phyloP scores from a whole-genome alignment of 2,797 vertebrate genomes.

The Myotis findleyi region DNA sequence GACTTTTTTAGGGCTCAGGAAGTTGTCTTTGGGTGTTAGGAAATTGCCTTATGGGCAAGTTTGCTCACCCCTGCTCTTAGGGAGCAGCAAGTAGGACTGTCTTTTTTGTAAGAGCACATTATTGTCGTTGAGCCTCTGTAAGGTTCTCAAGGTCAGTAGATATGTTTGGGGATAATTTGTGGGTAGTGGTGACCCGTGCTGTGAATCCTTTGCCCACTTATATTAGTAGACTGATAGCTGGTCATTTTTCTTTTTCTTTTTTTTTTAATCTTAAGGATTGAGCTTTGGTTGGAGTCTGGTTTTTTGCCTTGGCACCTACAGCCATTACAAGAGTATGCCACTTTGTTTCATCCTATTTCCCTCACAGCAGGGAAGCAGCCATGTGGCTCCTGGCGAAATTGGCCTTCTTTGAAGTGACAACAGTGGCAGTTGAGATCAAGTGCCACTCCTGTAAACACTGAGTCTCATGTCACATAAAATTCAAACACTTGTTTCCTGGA shows the following conservation, averaged over 20 bases:
- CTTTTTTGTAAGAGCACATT: neutral
- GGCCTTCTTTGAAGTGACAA: neutral
- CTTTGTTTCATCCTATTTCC: neutral
- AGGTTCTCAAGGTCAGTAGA: neutral
- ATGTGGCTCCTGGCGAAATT: neutral
- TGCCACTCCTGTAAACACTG: neutral
- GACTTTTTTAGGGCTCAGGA: neutral
- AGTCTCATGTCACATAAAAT: neutral
- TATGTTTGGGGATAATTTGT: neutral
- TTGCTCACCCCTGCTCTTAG: neutral
- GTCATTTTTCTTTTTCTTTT: neutral
- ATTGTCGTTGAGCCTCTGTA: neutral
- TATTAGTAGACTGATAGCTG: neutral
- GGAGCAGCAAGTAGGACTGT: neutral
- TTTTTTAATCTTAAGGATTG: neutral
- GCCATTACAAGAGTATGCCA: neutral
- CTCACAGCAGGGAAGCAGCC: neutral
- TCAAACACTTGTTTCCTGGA: slow-evolving; percentile 29
- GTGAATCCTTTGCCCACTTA: neutral
- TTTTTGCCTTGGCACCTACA: neutral
- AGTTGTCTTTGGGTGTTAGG: neutral
- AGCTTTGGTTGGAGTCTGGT: neutral
- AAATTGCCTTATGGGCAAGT: neutral
- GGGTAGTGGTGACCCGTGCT: neutral
- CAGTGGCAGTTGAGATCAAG: neutral